Percentiles rank a stretch among this genome's conserved stretches.
Evolutionary conservation across 2,888 invertebrate genomes (phyloP).

Genomic region (Hecatera dysodea): DNA sequence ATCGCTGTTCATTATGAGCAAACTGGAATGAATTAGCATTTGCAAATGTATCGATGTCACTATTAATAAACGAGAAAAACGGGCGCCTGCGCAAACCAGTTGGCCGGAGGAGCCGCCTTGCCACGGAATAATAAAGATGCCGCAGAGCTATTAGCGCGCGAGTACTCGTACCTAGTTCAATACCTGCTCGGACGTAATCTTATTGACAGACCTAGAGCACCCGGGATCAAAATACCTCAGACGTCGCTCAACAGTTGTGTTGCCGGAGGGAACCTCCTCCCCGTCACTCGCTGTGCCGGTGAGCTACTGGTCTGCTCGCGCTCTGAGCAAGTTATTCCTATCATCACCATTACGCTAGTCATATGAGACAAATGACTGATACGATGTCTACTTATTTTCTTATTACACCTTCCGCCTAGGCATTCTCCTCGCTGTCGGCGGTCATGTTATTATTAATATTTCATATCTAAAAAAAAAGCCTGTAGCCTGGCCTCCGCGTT

Average conservation of each 20-base stretch:
- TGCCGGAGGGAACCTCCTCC: background rate
- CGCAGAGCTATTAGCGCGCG: background rate
- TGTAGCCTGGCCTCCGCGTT: no score
- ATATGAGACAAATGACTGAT: background rate
- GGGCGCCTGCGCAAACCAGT: slow-evolving; percentile 33
- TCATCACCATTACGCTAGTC: background rate
- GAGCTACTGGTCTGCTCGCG: background rate
- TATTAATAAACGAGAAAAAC: slow-evolving; percentile 46
- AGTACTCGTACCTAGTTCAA: background rate
- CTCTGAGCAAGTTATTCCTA: background rate
- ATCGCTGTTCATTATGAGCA: slow-evolving; percentile 28
- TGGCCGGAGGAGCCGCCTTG: background rate
- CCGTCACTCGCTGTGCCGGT: background rate
- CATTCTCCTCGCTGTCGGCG: no score
- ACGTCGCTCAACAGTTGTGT: background rate
- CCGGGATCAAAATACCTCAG: background rate
- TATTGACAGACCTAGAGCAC: background rate
- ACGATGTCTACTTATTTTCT: background rate
- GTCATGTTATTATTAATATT: no score
- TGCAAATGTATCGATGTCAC: slow-evolving; percentile 28
- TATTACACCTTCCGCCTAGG: no score
- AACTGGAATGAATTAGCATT: slow-evolving; percentile 39
- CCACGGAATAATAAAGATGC: background rate
- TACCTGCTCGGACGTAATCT: no score
- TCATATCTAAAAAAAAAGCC: no score